Conservation (phyloP, 2,797 vertebrate genomes). For the Ptychobarbus kaznakovi region DNA sequence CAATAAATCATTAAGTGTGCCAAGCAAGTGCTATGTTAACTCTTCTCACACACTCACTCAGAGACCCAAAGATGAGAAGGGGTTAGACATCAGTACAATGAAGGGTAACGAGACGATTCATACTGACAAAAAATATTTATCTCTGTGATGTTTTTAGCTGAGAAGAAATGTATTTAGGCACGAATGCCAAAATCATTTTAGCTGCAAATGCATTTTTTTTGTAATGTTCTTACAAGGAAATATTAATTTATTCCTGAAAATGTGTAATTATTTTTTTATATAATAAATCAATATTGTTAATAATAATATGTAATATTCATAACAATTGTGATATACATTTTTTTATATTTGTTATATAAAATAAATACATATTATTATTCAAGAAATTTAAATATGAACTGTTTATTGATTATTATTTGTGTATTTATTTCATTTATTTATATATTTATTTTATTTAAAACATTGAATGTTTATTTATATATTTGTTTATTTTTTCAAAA, state of each 20-base stretch:
- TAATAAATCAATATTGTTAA: not conserved
- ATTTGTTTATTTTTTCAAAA: not conserved
- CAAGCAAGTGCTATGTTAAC: conserved; percentile 51
- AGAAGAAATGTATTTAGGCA: not conserved
- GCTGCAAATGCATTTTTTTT: not conserved
- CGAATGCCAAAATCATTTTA: not conserved
- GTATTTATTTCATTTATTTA: not conserved
- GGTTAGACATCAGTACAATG: conserved; percentile 39
- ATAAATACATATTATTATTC: not conserved
- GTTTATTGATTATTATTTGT: not conserved
- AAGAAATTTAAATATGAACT: not conserved
- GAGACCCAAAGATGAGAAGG: conserved; percentile 36
- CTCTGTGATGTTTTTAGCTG: not conserved
- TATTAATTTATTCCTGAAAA: not conserved
- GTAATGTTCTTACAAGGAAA: too few relatives aligned
- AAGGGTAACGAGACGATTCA: conserved; percentile 28
- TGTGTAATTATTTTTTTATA: not conserved
- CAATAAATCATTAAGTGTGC: conserved; percentile 53
- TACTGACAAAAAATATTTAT: not conserved
- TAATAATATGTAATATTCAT: not conserved
- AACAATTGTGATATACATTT: too few relatives aligned
- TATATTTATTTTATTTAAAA: not conserved
- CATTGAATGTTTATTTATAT: not conserved
- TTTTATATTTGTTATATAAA: too few relatives aligned
- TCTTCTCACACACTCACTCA: conserved; percentile 45